A percentile compares a stretch with the other conserved stretches of the same genome.
Evolutionary conservation across 2,113 vertebrate genomes (phyloP).

Genomic region (Vidua macroura): DNA sequence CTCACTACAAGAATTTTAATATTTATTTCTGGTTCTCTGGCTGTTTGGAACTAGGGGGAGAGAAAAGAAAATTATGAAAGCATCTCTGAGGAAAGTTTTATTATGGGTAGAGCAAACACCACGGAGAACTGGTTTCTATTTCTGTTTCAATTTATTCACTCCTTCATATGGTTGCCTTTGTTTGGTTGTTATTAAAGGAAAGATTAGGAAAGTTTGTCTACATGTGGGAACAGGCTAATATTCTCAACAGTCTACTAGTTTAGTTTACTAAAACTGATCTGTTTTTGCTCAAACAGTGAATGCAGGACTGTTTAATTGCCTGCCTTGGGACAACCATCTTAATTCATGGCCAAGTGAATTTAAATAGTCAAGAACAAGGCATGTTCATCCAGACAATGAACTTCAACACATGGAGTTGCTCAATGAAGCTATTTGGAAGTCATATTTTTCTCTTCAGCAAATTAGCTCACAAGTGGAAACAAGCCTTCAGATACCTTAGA

Average conservation of each 20-base stretch:
- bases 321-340: not conserved
- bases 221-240: not conserved
- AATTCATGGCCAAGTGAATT: not conserved
- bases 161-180: not conserved
- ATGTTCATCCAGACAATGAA: not conserved
- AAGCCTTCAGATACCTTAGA: not conserved
- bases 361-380: not conserved
- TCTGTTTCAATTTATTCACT: not conserved
- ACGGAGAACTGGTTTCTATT: not conserved
- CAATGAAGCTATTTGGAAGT: not conserved
- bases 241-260: not conserved
- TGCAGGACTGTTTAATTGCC: not conserved
- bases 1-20: constrained; percentile 41
- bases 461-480: not conserved
- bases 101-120: not conserved
- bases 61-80: constrained; percentile 13
- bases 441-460: not conserved
- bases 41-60: not conserved
- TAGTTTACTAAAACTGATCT: not conserved
- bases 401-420: not conserved
- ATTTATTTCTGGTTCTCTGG: constrained; percentile 1
- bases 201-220: not conserved
- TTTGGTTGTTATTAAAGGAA: constrained; percentile 3
- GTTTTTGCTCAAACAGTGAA: not conserved
- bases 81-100: constrained; percentile 1